Conservation (phyloP, 2,113 vertebrate genomes). For the Sorex fumeus region DNA sequence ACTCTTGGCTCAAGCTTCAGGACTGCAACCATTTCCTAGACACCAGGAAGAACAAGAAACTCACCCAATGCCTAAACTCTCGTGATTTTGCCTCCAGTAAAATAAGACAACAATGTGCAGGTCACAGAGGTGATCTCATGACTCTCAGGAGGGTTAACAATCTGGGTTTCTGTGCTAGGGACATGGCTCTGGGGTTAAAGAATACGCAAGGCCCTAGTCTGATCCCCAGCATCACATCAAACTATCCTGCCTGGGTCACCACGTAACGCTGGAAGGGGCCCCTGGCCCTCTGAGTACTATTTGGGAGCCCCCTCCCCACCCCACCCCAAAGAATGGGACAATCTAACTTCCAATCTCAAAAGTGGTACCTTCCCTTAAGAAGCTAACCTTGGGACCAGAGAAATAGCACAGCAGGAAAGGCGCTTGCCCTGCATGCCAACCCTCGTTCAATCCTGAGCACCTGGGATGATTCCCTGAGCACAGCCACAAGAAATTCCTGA, state of each 20-base stretch:
- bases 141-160: not conserved
- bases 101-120: not conserved
- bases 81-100: not conserved
- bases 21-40: not conserved
- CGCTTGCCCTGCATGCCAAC: too few species aligned
- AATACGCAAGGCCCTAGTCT: too few species aligned
- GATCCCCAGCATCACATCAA: too few species aligned
- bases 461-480: too few species aligned
- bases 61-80: not conserved
- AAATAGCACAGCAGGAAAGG: not conserved
- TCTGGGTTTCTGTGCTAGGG: not conserved
- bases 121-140: not conserved
- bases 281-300: too few species aligned
- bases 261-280: too few species aligned
- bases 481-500: too few species aligned
- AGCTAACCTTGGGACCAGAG: not conserved
- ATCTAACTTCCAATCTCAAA: not conserved
- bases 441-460: too few species aligned
- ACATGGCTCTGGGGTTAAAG: too few species aligned
- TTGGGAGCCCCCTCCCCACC: too few species aligned
- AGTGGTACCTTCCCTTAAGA: not conserved
- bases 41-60: not conserved
- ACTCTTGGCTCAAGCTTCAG: not conserved
- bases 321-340: too few species aligned
- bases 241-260: too few species aligned